A percentile compares a stretch with the other conserved stretches of the same genome.
Evolutionary conservation across 2,797 vertebrate species (phyloP).

Genomic region (Enteromius treurensis): DNA sequence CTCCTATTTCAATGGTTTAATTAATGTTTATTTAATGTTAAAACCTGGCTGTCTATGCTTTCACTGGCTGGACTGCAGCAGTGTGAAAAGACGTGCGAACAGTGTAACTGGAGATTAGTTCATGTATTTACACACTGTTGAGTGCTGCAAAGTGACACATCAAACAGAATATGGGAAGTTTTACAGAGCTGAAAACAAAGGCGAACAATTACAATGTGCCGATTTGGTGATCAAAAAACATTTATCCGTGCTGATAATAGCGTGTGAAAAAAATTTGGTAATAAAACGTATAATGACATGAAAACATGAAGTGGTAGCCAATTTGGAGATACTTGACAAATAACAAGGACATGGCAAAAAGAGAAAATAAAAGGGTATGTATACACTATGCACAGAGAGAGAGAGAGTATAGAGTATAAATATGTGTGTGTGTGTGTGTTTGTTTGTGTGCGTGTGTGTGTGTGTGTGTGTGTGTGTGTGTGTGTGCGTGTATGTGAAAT

Average conservation of each 20-base stretch:
- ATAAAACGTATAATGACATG: background rate
- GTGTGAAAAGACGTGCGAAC: constrained; percentile 32
- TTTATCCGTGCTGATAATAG: background rate
- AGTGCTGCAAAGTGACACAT: background rate
- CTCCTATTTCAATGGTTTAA: constrained; percentile 53
- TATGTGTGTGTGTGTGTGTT: background rate
- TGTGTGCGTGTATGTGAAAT: background rate
- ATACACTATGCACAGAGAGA: background rate
- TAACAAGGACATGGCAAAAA: background rate
- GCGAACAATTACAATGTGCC: background rate
- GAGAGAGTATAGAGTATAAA: background rate
- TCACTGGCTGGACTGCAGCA: constrained; percentile 20
- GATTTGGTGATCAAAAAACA: background rate
- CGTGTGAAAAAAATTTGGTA: background rate
- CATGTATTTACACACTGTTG: constrained; percentile 16
- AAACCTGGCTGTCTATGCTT: constrained; percentile 36
- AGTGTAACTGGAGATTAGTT: constrained; percentile 39
- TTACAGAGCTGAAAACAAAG: background rate
- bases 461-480: background rate
- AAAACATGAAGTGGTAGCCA: background rate
- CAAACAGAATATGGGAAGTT: constrained; percentile 2
- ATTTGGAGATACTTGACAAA: background rate
- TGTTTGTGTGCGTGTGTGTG: too few species aligned
- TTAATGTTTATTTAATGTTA: constrained; percentile 53
- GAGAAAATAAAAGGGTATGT: background rate